Evolutionary conservation across 2,888 invertebrate genomes (phyloP).

Genomic region (Eupithecia insigniata): DNA sequence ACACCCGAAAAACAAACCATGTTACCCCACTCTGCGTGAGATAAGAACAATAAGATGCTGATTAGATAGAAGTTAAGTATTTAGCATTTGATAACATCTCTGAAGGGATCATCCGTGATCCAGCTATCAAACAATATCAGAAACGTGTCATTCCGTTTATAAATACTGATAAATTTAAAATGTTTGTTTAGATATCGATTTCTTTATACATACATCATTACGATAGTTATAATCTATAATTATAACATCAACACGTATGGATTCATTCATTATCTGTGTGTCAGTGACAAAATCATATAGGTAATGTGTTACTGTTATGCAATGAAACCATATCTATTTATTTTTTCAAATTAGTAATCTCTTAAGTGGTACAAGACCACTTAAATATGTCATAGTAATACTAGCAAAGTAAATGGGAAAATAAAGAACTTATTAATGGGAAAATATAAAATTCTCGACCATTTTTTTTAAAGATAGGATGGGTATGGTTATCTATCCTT

Average conservation of each 20-base stretch:
- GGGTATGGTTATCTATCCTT: too few species aligned
- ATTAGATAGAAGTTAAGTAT: neutral
- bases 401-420: too few species aligned
- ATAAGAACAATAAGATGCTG: neutral
- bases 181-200: neutral
- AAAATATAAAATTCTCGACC: too few species aligned
- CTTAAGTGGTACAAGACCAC: too few species aligned
- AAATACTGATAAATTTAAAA: neutral
- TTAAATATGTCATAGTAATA: too few species aligned
- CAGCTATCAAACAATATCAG: neutral
- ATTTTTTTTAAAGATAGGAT: too few species aligned
- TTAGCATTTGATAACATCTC: neutral
- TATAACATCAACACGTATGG: neutral
- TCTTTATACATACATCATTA: neutral
- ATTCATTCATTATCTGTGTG: neutral
- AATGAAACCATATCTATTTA: neutral
- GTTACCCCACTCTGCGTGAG: neutral
- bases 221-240: neutral
- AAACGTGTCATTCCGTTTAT: neutral
- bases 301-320: neutral
- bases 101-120: neutral
- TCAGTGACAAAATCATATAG: neutral
- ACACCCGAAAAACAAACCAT: constrained; percentile 26
- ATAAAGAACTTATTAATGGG: too few species aligned
- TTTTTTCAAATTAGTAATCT: too few species aligned